A percentile compares a stretch with the other conserved stretches of the same genome.
Conservation (phyloP, 1,140 invertebrate genomes). For the Dysdera silvatica region DNA sequence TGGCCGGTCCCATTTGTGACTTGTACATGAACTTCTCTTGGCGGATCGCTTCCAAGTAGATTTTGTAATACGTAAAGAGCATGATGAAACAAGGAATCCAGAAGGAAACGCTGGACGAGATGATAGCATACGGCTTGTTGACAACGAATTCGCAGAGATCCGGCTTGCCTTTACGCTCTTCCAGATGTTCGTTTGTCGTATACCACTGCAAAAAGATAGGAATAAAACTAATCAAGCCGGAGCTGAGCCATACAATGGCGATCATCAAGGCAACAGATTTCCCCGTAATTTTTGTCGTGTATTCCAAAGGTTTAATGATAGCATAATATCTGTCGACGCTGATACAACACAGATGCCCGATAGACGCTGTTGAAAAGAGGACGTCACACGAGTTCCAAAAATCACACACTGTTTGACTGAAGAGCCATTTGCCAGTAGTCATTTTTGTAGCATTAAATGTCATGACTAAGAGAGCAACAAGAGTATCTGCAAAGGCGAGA, state of each 20-base stretch:
- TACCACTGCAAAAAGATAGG: constrained; percentile 92
- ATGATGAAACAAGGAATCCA: constrained; percentile 95
- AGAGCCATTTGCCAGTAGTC: constrained; percentile 71
- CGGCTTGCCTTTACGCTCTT: constrained; percentile 54
- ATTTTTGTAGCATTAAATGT: constrained; percentile 87
- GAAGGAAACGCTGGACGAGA: constrained; percentile 89
- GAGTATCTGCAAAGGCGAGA: constrained; percentile 75
- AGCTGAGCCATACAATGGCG: constrained; percentile 80
- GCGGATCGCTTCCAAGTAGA: constrained; percentile 83
- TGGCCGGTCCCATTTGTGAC: constrained; percentile 40
- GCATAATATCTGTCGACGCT: constrained; percentile 85
- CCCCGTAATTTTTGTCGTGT: constrained; percentile 80
- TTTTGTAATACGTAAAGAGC: constrained; percentile 83
- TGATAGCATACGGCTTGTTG: constrained; percentile 78
- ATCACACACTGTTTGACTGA: constrained; percentile 79
- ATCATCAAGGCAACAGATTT: constrained; percentile 83
- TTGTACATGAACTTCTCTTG: constrained; percentile 81
- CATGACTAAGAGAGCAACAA: constrained; percentile 85
- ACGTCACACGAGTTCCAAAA: constrained; percentile 94
- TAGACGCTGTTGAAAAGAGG: constrained; percentile 88
- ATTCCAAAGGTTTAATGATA: constrained; percentile 81
- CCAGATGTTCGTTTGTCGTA: constrained; percentile 66
- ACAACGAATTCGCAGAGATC: constrained; percentile 77
- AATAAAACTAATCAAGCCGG: constrained; percentile 85
- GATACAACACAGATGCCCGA: constrained; percentile 89